Evolutionary conservation across 2,888 invertebrate species (phyloP).

Genomic region (Fissipunctia ypsillon): DNA sequence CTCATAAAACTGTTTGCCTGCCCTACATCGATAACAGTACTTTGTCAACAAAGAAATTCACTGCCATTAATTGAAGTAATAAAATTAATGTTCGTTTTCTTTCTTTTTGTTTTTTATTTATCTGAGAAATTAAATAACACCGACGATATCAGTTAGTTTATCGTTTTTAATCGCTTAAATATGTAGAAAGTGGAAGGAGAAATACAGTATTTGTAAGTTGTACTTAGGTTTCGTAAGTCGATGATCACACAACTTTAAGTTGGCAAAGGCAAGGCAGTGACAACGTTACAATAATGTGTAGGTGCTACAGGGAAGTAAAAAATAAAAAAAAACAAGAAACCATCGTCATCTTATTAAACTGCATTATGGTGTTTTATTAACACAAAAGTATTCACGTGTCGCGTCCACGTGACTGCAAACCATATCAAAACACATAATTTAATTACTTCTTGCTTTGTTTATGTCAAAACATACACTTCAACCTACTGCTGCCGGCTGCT

Average conservation of each 20-base stretch:
- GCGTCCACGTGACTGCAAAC: slow-evolving; percentile 37
- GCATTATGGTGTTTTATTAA: neutral
- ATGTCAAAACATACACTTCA: slow-evolving; percentile 2
- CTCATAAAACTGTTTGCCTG: slow-evolving; percentile 40
- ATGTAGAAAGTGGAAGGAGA: too few species aligned
- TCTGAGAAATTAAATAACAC: neutral
- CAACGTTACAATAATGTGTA: neutral
- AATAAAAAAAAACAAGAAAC: too few species aligned
- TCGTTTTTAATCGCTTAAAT: neutral
- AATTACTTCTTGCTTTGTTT: slow-evolving; percentile 22
- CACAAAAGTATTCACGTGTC: neutral
- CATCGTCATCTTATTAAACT: too few species aligned
- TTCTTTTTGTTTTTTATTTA: neutral
- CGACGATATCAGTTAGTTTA: neutral
- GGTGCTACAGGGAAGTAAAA: too few species aligned
- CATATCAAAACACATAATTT: slow-evolving; percentile 25
- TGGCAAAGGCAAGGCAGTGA: neutral
- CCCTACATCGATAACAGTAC: slow-evolving; percentile 48
- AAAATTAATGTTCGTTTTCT: neutral
- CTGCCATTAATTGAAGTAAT: neutral
- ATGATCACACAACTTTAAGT: neutral
- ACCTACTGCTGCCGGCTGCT: slow-evolving; percentile 29
- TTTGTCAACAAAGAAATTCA: slow-evolving; percentile 20
- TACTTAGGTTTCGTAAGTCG: neutral
- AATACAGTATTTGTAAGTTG: too few species aligned